Base-by-base conservation (phyloP, 23 tunicate species). In the Trididemnum clinides region DNA sequence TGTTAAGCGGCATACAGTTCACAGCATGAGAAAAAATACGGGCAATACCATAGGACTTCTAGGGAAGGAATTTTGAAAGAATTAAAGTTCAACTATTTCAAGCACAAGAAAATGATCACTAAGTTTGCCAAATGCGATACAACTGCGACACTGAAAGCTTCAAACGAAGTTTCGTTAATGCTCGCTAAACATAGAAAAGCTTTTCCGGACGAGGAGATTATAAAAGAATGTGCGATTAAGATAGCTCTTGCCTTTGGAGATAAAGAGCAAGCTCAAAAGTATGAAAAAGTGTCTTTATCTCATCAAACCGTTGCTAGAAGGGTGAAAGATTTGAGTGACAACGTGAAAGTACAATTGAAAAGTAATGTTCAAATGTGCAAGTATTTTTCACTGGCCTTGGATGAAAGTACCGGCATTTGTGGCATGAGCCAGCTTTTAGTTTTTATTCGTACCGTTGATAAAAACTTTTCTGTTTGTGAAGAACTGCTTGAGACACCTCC, bases 1-100 rank as follows among this genome's bases (percentile, higher is more conserved):
- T 72, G 39, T 72, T 26, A 72, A 72, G 64, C 70, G 78, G 49
- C 78, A 72, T 72, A 72, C 78, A 72, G 21, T 19, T 28, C 78
- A 26, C 26, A 72, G 32, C 78, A 72, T 72, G 78, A 72, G n/a
- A n/a, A n/a, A n/a, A n/a, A n/a, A n/a, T n/a, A n/a, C n/a, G n/a
- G n/a, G n/a, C n/a, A n/a, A n/a, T 72, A 72, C 78, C 78, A 33
- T 44, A 28, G 23, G 21, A 33, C 78, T 72, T 72, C 49, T 72
- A 20, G 78, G 78, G 49, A 72, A 72, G 49, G 44, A 72, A 72
- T 32, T 72, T 72, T 0, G 22, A 72, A 72, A 72, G 70, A 72
- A 72, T 34, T 72, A 34, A 72, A 72, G 78, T 18, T 39, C 0
- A 72, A 72, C 49, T 72, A 33, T 20, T 33, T 63, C 54, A 15